Evolutionary conservation across 2,113 vertebrate genomes (phyloP).

Genomic region (Mastomys natalensis): DNA sequence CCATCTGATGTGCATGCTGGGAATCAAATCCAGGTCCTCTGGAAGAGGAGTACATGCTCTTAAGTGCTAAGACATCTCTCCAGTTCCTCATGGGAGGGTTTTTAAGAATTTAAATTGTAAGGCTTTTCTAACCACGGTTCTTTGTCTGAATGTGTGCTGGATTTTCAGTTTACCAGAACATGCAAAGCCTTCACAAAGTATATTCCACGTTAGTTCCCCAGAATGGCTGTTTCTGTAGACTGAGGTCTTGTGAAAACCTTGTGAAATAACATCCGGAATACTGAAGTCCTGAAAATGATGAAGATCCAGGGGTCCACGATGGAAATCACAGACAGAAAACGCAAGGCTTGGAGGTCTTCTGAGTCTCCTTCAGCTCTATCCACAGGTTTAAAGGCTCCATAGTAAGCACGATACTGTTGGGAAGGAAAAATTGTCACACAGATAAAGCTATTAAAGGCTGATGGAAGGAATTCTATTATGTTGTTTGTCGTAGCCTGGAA

Average conservation of each 20-base stretch:
- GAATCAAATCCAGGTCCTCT: neutral
- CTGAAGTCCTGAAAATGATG: conserved; percentile 90
- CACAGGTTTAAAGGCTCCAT: conserved; percentile 79
- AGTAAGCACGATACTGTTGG: conserved; percentile 86
- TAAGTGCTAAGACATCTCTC: neutral
- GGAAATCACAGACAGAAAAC: conserved; percentile 89
- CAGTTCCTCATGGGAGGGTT: neutral
- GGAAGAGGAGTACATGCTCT: neutral
- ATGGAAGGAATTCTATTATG: neutral
- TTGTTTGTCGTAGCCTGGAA: neutral
- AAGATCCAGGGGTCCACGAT: conserved; percentile 91
- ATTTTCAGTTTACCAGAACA: neutral
- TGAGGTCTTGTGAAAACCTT: conserved; percentile 80
- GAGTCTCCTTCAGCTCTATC: conserved; percentile 66
- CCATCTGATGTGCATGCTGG: neutral
- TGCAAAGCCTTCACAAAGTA: conserved; percentile 56
- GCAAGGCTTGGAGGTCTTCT: conserved; percentile 86
- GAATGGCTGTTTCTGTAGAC: conserved; percentile 33
- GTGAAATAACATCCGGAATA: conserved; percentile 85
- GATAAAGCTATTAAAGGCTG: neutral
- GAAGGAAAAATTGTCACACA: neutral
- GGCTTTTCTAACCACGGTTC: neutral
- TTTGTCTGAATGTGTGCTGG: neutral
- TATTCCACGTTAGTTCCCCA: conserved; percentile 54
- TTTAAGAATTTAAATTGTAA: neutral